Base-by-base conservation (phyloP, 2,113 vertebrate genomes). In the Chaenogobius annularis region DNA sequence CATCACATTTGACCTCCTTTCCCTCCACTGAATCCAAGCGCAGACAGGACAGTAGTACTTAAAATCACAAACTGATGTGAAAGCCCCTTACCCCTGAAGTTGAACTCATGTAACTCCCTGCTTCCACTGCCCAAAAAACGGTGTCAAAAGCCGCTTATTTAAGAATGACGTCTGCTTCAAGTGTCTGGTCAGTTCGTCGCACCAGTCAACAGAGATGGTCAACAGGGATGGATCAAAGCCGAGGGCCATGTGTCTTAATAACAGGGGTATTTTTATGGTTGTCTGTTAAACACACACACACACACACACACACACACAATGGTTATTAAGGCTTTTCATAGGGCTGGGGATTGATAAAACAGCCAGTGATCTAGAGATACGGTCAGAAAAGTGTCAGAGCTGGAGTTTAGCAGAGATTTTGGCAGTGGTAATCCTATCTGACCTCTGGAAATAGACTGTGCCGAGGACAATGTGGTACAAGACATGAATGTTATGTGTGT, bases 361-460 rank as follows among this genome's bases (percentile, higher is more conserved):
- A 75, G 11, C 44, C 69, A 14, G 64, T 15, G 15, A 77, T 61
- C 71, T 35, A 62, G 72, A 63, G 64, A 81, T 55, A 75, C 12
- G n/a, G 81, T 80, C 78, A 79, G 71, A 78, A 80, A 84, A 85
- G 69, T 78, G 78, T 83, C 75, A 75, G 77, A 80, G 81, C 80
- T 77, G 74, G 79, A 82, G 68, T 83, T 89, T 84, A 85, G 85
- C 77, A 84, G 83, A 76, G 83, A 78, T 75, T 70, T 81, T 84
- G 75, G 72, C 78, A 59, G 48, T 77, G 20, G 88, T 82, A 90
- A 91, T 72, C 80, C 75, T 73, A 90, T 87, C 87, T 80, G 79
- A 77, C 71, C 85, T 64, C 89, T 88, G 65, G 78, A 91, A 92
- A 92, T 92, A 91, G 85, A 88, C 82, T 66, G 85, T 81, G 82